Conservation (phyloP, 2,113 vertebrate species). For the Lathamus discolor region DNA sequence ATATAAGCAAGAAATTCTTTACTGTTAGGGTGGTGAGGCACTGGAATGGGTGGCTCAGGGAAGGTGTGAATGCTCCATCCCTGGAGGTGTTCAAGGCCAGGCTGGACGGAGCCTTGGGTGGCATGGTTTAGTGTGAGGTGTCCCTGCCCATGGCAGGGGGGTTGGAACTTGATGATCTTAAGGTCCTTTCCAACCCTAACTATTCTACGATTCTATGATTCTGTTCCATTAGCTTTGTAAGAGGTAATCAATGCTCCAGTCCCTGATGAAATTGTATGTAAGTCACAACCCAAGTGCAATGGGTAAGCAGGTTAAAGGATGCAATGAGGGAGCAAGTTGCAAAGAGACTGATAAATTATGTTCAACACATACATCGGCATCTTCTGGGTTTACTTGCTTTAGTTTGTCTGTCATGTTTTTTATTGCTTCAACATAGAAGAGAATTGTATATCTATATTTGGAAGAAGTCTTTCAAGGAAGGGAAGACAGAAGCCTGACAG, state of each 20-base stretch:
- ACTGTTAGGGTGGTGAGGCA: too few relatives aligned
- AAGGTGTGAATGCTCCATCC: too few relatives aligned
- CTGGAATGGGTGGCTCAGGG: too few relatives aligned
- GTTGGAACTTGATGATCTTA: too few relatives aligned
- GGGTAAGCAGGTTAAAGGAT: neutral
- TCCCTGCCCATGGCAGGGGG: too few relatives aligned
- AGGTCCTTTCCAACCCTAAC: too few relatives aligned
- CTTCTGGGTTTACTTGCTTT: neutral
- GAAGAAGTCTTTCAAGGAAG: neutral
- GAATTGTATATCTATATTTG: neutral
- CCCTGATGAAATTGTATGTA: neutral
- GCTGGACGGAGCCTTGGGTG: too few relatives aligned
- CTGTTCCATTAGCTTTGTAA: neutral
- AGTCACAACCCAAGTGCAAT: neutral
- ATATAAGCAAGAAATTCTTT: too few relatives aligned
- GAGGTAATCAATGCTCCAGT: neutral
- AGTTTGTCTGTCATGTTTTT: neutral
- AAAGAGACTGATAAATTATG: neutral
- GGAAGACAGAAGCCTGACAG: neutral
- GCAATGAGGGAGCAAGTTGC: neutral
- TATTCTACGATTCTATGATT: neutral
- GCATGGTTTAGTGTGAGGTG: too few relatives aligned
- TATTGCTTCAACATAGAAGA: neutral
- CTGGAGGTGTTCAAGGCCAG: too few relatives aligned
- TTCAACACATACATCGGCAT: neutral